phyloP scores from a whole-genome alignment of 2,888 invertebrate species.

The Mythimna ferrago region DNA sequence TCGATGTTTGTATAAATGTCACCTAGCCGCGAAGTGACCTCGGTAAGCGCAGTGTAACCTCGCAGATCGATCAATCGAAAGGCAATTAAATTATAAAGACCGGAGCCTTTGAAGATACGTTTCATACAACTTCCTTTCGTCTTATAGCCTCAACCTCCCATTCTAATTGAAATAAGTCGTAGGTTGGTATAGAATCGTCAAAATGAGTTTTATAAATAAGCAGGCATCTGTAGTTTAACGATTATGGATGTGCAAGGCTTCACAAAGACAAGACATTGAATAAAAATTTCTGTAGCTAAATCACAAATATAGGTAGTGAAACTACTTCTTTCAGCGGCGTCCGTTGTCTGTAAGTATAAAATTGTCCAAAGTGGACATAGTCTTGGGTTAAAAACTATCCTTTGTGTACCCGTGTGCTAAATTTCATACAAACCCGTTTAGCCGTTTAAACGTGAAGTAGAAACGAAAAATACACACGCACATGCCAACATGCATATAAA shows the following conservation, averaged over 20 bases:
- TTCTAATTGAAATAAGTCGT: neutral
- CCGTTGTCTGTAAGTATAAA: no score
- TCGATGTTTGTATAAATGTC: conserved; percentile 36
- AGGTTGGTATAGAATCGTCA: neutral
- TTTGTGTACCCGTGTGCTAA: neutral
- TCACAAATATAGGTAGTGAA: neutral
- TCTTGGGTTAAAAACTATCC: no score
- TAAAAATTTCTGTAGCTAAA: neutral
- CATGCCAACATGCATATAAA: no score
- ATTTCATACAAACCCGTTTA: no score
- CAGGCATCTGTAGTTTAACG: neutral
- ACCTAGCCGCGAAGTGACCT: conserved; percentile 29
- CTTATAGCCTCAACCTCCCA: no score
- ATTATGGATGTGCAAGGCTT: neutral
- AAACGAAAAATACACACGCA: no score
- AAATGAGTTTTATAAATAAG: neutral
- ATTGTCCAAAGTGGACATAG: no score
- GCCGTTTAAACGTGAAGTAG: no score
- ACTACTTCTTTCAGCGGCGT: no score
- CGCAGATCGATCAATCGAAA: conserved; percentile 43
- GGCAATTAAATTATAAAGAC: conserved; percentile 16
- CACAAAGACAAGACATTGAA: neutral
- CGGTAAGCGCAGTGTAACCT: conserved; percentile 27
- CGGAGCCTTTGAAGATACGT: conserved; percentile 5
- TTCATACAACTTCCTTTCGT: conserved; percentile 3